Conservation (phyloP, 35 echinoderm and acorn worm species). For the Lytechinus pictus region DNA sequence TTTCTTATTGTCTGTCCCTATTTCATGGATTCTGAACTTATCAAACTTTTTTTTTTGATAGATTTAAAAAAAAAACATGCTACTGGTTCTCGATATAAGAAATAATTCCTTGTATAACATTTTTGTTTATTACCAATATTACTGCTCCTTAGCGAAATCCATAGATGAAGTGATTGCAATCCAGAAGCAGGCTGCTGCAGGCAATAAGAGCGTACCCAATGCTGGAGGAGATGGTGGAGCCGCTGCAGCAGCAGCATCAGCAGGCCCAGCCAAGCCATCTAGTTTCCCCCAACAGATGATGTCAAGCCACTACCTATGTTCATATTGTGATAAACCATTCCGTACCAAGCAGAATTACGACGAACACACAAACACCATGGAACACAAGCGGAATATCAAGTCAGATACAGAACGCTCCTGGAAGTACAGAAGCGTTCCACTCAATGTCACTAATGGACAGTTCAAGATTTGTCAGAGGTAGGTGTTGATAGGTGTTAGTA, state of each 20-base stretch:
- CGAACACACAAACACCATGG: conserved; percentile 59
- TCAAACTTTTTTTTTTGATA: too few relatives aligned
- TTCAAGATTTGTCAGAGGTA: conserved; percentile 62
- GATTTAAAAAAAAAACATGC: too few relatives aligned
- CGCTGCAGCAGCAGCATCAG: neutral
- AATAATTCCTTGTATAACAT: neutral
- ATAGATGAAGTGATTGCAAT: conserved; percentile 44
- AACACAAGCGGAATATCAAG: conserved; percentile 77
- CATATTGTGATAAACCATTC: conserved; percentile 69
- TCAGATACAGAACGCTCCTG: conserved; percentile 80
- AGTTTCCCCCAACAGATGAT: neutral
- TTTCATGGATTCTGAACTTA: too few relatives aligned
- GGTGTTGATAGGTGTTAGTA: too few relatives aligned
- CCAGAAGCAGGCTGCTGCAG: neutral
- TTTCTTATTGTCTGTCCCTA: too few relatives aligned
- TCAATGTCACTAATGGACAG: conserved; percentile 70
- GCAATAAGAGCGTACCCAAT: neutral
- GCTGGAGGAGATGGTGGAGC: neutral
- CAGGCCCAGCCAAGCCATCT: neutral
- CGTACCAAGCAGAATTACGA: conserved; percentile 59
- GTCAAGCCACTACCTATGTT: conserved; percentile 60
- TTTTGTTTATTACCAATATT: neutral
- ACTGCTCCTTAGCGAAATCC: neutral
- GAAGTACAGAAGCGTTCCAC: conserved; percentile 78
- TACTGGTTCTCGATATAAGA: too few relatives aligned